phyloP scores from a whole-genome alignment of 1,140 invertebrate genomes.

The Argopecten irradians region DNA sequence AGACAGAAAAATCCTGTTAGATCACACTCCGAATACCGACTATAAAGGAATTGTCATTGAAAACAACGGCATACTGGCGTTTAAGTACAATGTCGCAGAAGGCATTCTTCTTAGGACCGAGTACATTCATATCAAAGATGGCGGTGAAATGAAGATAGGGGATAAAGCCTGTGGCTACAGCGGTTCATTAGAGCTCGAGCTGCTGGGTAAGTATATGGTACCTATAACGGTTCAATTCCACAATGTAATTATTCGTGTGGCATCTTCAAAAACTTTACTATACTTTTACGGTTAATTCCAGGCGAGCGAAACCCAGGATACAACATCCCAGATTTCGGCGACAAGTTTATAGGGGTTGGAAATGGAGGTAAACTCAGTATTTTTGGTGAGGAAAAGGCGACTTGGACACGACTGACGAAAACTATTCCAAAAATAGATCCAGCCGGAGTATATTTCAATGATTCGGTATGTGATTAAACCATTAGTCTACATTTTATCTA shows the following conservation, averaged over 20 bases:
- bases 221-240: too few relatives aligned
- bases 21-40: neutral
- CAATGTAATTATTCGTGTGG: too few relatives aligned
- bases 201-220: slow-evolving; percentile 27
- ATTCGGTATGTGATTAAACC: too few relatives aligned
- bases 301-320: neutral
- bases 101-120: neutral
- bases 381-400: slow-evolving; percentile 45
- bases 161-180: neutral
- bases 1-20: neutral
- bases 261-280: neutral
- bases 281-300: neutral
- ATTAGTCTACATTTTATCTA: too few relatives aligned
- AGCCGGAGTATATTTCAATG: too few relatives aligned
- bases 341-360: slow-evolving; percentile 52
- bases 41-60: neutral
- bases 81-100: neutral
- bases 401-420: slow-evolving; percentile 51
- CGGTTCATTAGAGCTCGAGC: neutral
- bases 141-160: slow-evolving; percentile 23
- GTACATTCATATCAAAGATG: slow-evolving; percentile 24
- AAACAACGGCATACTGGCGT: neutral
- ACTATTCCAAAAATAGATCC: slow-evolving; percentile 37
- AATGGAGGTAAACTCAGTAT: slow-evolving; percentile 49
- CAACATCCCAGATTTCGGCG: slow-evolving; percentile 9